Conservation (phyloP, 2,888 invertebrate species). For the Rhamphomyia laevipes region DNA sequence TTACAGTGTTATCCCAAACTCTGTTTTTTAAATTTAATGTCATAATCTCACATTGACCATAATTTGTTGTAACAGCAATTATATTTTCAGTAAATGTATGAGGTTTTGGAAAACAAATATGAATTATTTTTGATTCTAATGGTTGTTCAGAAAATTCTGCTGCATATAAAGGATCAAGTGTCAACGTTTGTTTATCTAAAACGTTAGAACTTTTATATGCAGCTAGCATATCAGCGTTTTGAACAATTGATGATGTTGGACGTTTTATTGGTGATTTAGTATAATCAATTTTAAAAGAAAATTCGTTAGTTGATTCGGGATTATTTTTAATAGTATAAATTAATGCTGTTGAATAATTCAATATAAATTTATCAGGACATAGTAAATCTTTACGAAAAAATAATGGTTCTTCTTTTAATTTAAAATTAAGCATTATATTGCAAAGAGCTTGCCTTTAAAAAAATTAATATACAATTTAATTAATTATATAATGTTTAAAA, state of each 20-base stretch:
- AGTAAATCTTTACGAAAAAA: no score
- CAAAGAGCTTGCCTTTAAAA: no score
- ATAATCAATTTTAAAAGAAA: slow-evolving; percentile 21
- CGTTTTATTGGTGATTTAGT: slow-evolving; percentile 11
- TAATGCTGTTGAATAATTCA: slow-evolving; percentile 13
- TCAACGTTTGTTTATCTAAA: slow-evolving; percentile 24
- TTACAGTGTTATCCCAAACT: slow-evolving; percentile 17
- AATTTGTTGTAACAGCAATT: slow-evolving; percentile 22
- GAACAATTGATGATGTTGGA: slow-evolving; percentile 19
- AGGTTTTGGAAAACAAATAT: slow-evolving; percentile 15
- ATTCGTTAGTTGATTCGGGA: slow-evolving; percentile 11
- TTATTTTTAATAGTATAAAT: slow-evolving; percentile 22
- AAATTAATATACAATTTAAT: no score
- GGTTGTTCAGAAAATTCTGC: slow-evolving; percentile 20
- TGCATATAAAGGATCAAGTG: slow-evolving; percentile 25
- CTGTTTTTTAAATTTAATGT: slow-evolving; percentile 13
- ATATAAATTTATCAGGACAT: no score
- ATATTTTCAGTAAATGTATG: slow-evolving; percentile 12
- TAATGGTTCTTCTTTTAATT: no score
- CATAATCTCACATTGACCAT: slow-evolving; percentile 24
- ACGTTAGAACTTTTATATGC: slow-evolving; percentile 20
- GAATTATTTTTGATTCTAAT: slow-evolving; percentile 14
- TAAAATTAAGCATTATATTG: no score
- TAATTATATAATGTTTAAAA: no score
- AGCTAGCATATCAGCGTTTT: slow-evolving; percentile 17